Conservation (phyloP, 2,888 invertebrate species). For the Drosophila paracracens region DNA sequence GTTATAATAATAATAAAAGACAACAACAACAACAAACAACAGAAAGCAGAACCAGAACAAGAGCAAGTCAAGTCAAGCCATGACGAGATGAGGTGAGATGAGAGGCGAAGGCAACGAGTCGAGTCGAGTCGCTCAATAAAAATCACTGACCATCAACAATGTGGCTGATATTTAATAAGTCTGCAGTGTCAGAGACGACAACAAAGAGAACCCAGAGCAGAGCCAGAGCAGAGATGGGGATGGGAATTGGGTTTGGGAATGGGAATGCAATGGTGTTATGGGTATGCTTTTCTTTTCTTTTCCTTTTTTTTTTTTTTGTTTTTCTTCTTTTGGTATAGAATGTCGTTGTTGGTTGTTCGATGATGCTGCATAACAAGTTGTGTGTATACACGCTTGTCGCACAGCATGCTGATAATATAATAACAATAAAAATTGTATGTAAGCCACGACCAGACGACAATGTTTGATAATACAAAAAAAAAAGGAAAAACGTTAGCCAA, state of each 20-base stretch:
- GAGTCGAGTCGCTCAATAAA: slow-evolving; percentile 62
- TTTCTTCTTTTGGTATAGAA: not conserved
- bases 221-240: slow-evolving; percentile 18
- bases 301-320: not conserved
- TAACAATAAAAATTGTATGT: slow-evolving; percentile 56
- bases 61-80: slow-evolving; percentile 17
- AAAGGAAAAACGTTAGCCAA: not conserved
- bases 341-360: not conserved
- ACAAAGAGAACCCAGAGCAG: slow-evolving; percentile 36
- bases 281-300: not conserved
- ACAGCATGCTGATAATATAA: slow-evolving; percentile 71
- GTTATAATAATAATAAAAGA: slow-evolving; percentile 64
- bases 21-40: slow-evolving; percentile 12
- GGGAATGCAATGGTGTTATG: not conserved
- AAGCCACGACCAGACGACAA: slow-evolving; percentile 41
- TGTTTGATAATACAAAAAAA: not conserved
- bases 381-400: slow-evolving; percentile 28
- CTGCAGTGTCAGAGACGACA: slow-evolving; percentile 30
- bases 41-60: slow-evolving; percentile 21
- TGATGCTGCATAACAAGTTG: slow-evolving; percentile 36
- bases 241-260: not conserved
- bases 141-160: slow-evolving; percentile 80
- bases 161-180: slow-evolving; percentile 78
- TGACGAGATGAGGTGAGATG: slow-evolving; percentile 1
- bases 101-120: slow-evolving; percentile 13